phyloP scores from a whole-genome alignment of 1,140 invertebrate species.

The Chelonus insularis region DNA sequence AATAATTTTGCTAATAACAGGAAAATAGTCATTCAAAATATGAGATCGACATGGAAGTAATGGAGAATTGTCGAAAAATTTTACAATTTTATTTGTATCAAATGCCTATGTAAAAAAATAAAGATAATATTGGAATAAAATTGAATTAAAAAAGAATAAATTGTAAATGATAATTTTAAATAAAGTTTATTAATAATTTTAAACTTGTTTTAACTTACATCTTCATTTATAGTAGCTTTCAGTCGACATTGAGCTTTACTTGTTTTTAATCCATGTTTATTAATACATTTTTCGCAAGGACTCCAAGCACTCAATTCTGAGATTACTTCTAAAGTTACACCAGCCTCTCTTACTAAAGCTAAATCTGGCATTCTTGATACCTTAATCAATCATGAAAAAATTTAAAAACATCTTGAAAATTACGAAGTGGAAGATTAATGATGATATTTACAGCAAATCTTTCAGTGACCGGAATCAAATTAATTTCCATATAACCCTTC shows the following conservation, averaged over 20 bases:
- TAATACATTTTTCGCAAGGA: slow-evolving; percentile 44
- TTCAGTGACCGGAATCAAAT: slow-evolving; percentile 49
- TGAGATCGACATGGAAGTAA: slow-evolving; percentile 52
- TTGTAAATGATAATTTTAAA: too few species aligned
- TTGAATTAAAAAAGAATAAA: too few species aligned
- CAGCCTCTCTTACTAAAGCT: slow-evolving; percentile 41
- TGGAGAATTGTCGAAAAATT: slow-evolving; percentile 43
- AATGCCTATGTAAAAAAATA: slow-evolving; percentile 17
- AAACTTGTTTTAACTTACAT: slow-evolving; percentile 31
- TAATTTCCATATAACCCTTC: slow-evolving; percentile 56
- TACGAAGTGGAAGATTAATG: too few species aligned
- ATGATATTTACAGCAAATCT: slow-evolving; percentile 49
- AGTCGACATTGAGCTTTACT: slow-evolving; percentile 45
- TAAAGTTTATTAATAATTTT: background rate
- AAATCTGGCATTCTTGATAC: slow-evolving; percentile 48
- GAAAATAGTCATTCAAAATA: slow-evolving; percentile 51
- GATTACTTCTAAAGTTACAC: slow-evolving; percentile 46
- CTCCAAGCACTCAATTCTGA: slow-evolving; percentile 50
- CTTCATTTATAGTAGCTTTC: slow-evolving; percentile 38
- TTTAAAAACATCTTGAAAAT: too few species aligned
- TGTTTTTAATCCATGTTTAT: slow-evolving; percentile 40
- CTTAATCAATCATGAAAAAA: slow-evolving; percentile 33
- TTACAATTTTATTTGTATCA: slow-evolving; percentile 28
- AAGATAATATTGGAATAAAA: too few species aligned
- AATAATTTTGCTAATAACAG: slow-evolving; percentile 54